A percentile compares a stretch with the other conserved stretches of the same genome.
These are phyloP conservation scores for Fragum whitleyi DNA, from an alignment of 2,888 invertebrate species.

Conservation along the genomic window DNA sequence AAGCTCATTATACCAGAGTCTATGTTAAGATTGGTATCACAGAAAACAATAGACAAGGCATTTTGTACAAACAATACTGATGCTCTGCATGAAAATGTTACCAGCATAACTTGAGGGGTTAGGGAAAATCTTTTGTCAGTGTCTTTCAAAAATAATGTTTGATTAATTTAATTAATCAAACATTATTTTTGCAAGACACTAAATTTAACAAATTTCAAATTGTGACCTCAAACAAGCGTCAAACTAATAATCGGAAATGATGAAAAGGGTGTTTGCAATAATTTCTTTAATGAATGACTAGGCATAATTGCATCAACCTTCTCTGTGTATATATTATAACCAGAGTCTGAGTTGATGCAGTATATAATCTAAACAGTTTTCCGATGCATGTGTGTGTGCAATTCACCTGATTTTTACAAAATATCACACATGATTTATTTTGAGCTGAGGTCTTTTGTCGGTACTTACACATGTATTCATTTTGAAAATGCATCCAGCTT, in stretches of 20 bases:
- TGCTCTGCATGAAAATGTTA: no score
- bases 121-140: no score
- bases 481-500: no score
- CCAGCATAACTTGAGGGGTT: no score
- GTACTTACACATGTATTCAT: no score
- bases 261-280: not conserved
- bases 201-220: no score
- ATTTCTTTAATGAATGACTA: not conserved
- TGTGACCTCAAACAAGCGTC: no score
- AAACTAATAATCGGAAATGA: no score
- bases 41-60: not conserved
- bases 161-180: no score
- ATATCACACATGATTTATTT: not conserved
- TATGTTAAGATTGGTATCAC: not conserved
- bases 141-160: no score
- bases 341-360: not conserved
- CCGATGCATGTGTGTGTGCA: not conserved
- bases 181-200: no score
- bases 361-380: not conserved
- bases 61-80: not conserved
- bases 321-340: not conserved
- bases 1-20: not conserved
- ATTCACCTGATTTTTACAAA: not conserved
- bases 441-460: no score
- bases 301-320: not conserved